Base-by-base conservation (phyloP, 2,113 vertebrate species). In the Sigmodon hispidus region DNA sequence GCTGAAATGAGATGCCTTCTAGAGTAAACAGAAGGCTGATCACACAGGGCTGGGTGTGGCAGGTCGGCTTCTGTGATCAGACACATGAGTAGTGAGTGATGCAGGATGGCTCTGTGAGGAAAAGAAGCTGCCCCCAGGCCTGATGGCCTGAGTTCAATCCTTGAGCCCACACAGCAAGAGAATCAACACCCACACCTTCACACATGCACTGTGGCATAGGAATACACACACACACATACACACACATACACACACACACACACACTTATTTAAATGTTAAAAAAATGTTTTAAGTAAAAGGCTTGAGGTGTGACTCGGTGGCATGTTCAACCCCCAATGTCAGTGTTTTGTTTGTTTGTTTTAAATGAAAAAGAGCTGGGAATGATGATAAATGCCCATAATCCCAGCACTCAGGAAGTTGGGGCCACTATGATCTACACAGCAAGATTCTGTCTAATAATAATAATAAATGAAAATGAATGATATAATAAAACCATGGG, bases 1-100 rank as follows among this genome's bases (percentile, higher is more conserved):
- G 79, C 0, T 29, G n/a, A 40, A 67, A 85, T 17, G 83, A 40
- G 59, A 61, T 36, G 22, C 52, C 50, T 83, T 88, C 50, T 15
- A 69, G 61, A 43, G 48, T 29, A 65, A 88, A 72, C 19, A 31
- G 65, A 7, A 57, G 55, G 86, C 59, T 81, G 26, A 80, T 22
- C 77, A 43, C 61, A 59, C 59, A 52, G 55, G 69, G 12, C 61
- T 12, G 17, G 17, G 17, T 45, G 22, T 15, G 13, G 52, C 29
- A 1, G 26, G 45, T 7, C 50, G 59, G 26, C 45, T 17, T 80
- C 72, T 21, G 67, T 0, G 3, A 7, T 19, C 21, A 43, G 52
- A 19, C 11, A 7, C 0, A 0, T 0, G 4, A 59, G 50, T 26
- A 29, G 45, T 13, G 3, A 59, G 36, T 21, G 34, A 1, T 11